Conservation (phyloP, 2,113 vertebrate species). For the Dicaeum eximium region DNA sequence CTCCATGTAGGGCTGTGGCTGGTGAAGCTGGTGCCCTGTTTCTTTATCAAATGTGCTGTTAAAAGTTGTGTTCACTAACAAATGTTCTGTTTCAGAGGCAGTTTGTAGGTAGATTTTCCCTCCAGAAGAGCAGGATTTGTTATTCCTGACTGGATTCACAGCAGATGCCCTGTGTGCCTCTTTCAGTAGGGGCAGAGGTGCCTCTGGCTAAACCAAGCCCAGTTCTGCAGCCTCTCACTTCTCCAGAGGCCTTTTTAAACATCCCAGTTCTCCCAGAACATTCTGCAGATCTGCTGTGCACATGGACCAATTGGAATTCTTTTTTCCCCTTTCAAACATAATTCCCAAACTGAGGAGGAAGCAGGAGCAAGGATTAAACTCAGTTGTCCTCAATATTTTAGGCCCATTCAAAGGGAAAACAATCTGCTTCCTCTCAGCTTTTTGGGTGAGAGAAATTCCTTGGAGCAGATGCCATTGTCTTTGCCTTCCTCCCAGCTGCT, state of each 20-base stretch:
- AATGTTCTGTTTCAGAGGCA: not conserved
- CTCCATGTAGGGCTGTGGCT: rapidly evolving
- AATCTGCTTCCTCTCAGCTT: slow-evolving; percentile 33
- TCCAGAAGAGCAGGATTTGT: not conserved
- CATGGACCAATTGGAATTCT: not conserved
- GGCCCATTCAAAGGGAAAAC: slow-evolving; percentile 12
- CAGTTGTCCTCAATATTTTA: not conserved
- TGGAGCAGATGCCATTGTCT: slow-evolving; percentile 28
- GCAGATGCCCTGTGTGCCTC: rapidly evolving
- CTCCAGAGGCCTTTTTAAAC: not conserved
- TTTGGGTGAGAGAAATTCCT: slow-evolving; percentile 32
- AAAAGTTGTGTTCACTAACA: not conserved
- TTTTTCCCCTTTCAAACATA: not conserved
- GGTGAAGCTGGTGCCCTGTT: not conserved
- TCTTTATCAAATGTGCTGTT: not conserved
- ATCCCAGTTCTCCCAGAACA: not conserved
- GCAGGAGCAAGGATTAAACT: not conserved
- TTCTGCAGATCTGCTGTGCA: not conserved
- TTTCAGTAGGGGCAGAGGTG: not conserved
- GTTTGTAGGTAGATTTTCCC: not conserved
- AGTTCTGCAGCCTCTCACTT: not conserved
- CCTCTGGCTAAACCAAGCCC: not conserved
- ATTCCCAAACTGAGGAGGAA: not conserved
- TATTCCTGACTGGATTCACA: not conserved
- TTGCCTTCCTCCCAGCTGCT: slow-evolving; percentile 45